These are phyloP conservation scores for Selene dorsalis DNA, from an alignment of 2,797 vertebrate species.

Conservation along the genomic window DNA sequence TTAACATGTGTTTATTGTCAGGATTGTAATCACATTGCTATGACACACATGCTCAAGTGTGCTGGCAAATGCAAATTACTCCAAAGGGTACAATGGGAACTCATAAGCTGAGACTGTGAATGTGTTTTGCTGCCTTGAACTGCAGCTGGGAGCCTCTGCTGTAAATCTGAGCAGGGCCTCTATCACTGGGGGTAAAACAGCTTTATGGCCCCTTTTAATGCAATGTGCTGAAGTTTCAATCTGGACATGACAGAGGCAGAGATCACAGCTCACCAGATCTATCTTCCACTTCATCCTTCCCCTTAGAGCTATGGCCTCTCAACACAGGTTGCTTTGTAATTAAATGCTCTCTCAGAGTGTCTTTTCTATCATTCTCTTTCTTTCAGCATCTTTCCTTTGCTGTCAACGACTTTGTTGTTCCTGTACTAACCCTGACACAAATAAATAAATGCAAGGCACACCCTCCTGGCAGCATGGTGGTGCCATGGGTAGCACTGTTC, in stretches of 20 bases:
- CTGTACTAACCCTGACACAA: background rate
- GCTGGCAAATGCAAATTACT: constrained; percentile 70
- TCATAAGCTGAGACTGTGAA: constrained; percentile 66
- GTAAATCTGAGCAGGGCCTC: constrained; percentile 75
- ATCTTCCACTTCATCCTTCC: constrained; percentile 63
- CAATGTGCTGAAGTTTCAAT: constrained; percentile 82
- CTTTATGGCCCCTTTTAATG: constrained; percentile 79
- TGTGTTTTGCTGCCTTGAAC: constrained; percentile 35
- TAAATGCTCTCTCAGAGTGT: constrained; percentile 50
- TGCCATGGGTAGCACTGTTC: too few species aligned
- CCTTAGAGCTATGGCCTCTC: constrained; percentile 51
- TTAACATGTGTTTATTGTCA: constrained; percentile 42
- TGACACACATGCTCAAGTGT: constrained; percentile 48
- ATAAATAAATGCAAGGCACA: constrained; percentile 11
- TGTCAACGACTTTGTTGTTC: constrained; percentile 16
- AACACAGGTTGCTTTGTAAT: constrained; percentile 46
- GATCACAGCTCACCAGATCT: constrained; percentile 68
- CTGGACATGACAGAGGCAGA: constrained; percentile 71
- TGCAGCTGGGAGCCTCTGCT: constrained; percentile 37
- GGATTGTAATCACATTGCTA: constrained; percentile 39
- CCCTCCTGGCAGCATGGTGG: background rate
- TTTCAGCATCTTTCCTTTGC: constrained; percentile 18
- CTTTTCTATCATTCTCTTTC: constrained; percentile 23
- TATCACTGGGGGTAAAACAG: constrained; percentile 69
- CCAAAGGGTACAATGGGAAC: constrained; percentile 48